These are phyloP conservation scores for Lacerta bilineata DNA, from an alignment of 2,797 vertebrate species.

Conservation along the genomic window DNA sequence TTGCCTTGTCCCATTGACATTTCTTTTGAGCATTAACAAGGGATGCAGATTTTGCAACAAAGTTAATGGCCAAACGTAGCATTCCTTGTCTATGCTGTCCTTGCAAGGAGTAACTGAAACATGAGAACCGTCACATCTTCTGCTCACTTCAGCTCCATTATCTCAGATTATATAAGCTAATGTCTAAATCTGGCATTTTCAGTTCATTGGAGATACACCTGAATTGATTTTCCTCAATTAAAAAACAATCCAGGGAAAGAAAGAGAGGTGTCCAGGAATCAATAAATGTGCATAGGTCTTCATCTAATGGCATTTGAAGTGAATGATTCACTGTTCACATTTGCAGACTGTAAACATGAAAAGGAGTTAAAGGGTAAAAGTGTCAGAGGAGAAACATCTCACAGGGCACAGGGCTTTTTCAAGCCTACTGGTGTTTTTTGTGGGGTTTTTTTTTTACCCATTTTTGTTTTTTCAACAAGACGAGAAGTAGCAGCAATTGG, in stretches of 20 bases:
- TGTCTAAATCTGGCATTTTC: background rate
- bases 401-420: slow-evolving; percentile 60
- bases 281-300: slow-evolving; percentile 48
- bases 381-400: slow-evolving; percentile 54
- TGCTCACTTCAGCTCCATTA: slow-evolving; percentile 40
- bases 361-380: slow-evolving; percentile 64
- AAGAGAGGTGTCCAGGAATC: slow-evolving; percentile 21
- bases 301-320: slow-evolving; percentile 53
- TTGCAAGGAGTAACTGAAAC: slow-evolving; percentile 46
- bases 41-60: slow-evolving; percentile 40
- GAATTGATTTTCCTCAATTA: slow-evolving; percentile 27
- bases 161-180: background rate
- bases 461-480: slow-evolving; percentile 74
- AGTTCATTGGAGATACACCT: background rate
- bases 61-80: background rate
- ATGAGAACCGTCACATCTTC: slow-evolving; percentile 34
- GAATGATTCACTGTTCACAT: slow-evolving; percentile 53
- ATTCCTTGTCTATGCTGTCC: slow-evolving; percentile 58
- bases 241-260: slow-evolving; percentile 1
- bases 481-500: slow-evolving; percentile 74
- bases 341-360: slow-evolving; percentile 59
- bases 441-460: slow-evolving; percentile 46
- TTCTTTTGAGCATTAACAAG: background rate
- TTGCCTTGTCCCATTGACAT: background rate
- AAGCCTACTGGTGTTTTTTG: slow-evolving; percentile 37